Evolutionary conservation across 2,797 vertebrate species (phyloP), one percentile per base, ranked within the genome.

Genomic region (Champsocephalus gunnari): DNA sequence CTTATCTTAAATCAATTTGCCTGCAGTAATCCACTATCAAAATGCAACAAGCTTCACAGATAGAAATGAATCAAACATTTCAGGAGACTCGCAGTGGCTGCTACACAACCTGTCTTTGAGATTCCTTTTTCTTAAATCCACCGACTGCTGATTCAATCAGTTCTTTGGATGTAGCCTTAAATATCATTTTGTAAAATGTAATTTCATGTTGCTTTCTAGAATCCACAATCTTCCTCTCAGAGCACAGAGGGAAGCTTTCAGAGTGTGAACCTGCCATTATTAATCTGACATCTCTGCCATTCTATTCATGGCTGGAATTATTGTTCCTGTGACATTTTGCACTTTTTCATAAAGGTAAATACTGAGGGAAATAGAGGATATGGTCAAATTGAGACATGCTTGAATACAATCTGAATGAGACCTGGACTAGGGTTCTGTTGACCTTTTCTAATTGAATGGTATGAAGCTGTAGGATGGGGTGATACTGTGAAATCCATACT

Each of bases 361-460:
- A 89, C 17, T 68, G 66, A 72, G 41, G 53, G 49, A 82, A 81
- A 88, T 61, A 9, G 55, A 80, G 61, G 67, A 65, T 62, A 64
- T 64, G 83, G 32, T 28, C 78, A 79, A 80, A 85, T 75, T 76
- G 71, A 85, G 74, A 83, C 72, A 76, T 58, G 75, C 65, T 61
- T 68, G 66, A 85, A 81, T 81, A 41, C 57, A 73, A 88, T 76
- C 64, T 73, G 83, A 81, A 79, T 69, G 71, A 74, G 81, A 80
- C 65, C 83, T 66, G 81, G 50, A 83, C 76, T 75, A 28, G 17
- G 60, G 78, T 69, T 85, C 75, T 19, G 47, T 54, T 93, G 92
- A 94, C 92, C 92, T 94, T 94, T 90, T 84, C 80, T 94, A 92
- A 94, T 93, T 90, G 84, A 91, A 78, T 75, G 80, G 69, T 83